Evolutionary conservation across 2,113 vertebrate species (phyloP), one percentile per base, ranked within the genome.

Genomic region (Mormyrus lacerda): DNA sequence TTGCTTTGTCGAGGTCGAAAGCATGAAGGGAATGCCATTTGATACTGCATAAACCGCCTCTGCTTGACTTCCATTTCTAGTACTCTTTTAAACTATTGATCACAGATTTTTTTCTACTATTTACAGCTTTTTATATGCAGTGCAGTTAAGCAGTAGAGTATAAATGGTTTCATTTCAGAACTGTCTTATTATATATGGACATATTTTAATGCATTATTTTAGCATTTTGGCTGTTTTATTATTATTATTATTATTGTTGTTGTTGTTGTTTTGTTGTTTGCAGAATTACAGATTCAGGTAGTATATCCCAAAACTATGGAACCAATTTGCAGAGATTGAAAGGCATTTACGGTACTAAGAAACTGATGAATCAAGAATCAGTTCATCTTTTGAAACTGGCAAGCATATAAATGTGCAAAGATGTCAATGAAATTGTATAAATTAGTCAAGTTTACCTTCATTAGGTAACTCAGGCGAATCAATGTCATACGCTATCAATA

Each of bases 321-420:
- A 85, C 24, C 44, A 24, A 6, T 85, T 51, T 35, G 17, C 21
- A 87, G 55, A 4, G 69, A 65, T 27, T 89, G 89, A 87, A 76
- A 83, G 55, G 48, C 47, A 69, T 27, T 27, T 47, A 89, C 65
- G 7, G 93, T 55, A 53, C 85, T 53, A 53, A 87, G 85, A 31
- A 87, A 35, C 48, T 5, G 1, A 55, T 87, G 85, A 88, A 91
- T 93, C 94, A 95, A 93, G 95, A 86, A 86, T 48, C 5, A 53
- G 8, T 86, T 55, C 15, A 93, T 53, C 89, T 88, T 53, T 17
- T 88, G 73, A 58, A 87, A 65, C 42, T 87, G 55, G 17, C 39
- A 45, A 21, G 35, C 21, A 87, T 87, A 53, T 61, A 87, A 87
- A 87, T 65, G 55, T 31, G 19, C 31, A 53, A 50, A 87, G 35